Evolutionary conservation across 2,888 invertebrate genomes (phyloP), one percentile per base, ranked within the genome.

Genomic region (Aethes cnicana): DNA sequence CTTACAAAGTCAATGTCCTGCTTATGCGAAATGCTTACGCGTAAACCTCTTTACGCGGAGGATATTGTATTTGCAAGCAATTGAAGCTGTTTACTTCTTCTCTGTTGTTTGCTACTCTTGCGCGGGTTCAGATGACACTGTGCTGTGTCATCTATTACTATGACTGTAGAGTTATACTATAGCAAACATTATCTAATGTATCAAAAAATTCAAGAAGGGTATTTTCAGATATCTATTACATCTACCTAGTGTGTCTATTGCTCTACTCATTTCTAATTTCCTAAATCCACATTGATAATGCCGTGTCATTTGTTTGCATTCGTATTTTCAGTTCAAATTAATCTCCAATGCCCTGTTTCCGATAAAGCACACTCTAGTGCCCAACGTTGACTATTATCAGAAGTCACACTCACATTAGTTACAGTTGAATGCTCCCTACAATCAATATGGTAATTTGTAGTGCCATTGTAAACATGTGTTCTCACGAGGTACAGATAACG

Each of bases 1-100:
- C 7, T 7, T 25, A 21, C 44, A 52, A 52, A 46, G 44, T 52
- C 52, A 52, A 52, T 52, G 52, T 32, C 46, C 52, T 25, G 44
- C 9, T 44, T 44, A 44, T 39, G 39, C 35, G 32, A 18, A 23
- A 14, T 20, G 30, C 52, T 44, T 25, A 39, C 50, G 37, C 52
- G 36, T 50, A 37, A 23, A 25, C 14, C 23, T 25, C 37, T 3
- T 23, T 23, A n/a, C n/a, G n/a, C n/a, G n/a, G n/a, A n/a, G n/a
- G n/a, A n/a, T n/a, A n/a, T n/a, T n/a, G n/a, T n/a, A n/a, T n/a
- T n/a, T n/a, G n/a, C n/a, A n/a, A n/a, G n/a, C n/a, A n/a, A n/a
- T n/a, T n/a, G n/a, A n/a, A n/a, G n/a, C n/a, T n/a, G n/a, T n/a
- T n/a, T n/a, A n/a, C n/a, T n/a, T n/a, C n/a, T n/a, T n/a, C n/a